Conservation (phyloP, 2,888 invertebrate genomes). For the Fragum sueziense region DNA sequence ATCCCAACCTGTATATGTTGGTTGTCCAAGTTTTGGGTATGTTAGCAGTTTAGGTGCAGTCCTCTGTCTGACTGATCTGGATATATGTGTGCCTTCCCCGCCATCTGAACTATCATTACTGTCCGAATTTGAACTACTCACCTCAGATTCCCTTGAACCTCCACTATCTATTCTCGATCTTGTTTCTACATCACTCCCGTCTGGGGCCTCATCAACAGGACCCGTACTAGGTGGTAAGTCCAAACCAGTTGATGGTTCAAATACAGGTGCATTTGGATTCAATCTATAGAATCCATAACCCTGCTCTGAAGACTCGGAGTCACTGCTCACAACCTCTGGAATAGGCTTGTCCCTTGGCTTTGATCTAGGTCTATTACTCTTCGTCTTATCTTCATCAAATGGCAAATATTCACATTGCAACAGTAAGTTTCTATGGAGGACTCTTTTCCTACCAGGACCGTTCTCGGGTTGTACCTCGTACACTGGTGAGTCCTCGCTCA, state of each 20-base stretch:
- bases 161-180: neutral
- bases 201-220: neutral
- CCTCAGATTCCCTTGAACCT: neutral
- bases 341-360: too few relatives aligned
- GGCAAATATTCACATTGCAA: slow-evolving; percentile 45
- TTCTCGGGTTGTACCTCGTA: slow-evolving; percentile 40
- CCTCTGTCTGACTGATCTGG: neutral
- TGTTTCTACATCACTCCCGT: neutral
- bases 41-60: slow-evolving; percentile 5
- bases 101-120: neutral
- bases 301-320: neutral
- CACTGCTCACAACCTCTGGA: neutral
- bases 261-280: slow-evolving; percentile 13
- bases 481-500: too few relatives aligned
- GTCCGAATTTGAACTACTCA: neutral
- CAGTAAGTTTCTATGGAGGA: slow-evolving; percentile 46
- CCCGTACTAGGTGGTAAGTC: neutral
- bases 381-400: slow-evolving; percentile 21
- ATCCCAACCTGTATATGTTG: neutral
- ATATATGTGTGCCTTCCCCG: neutral
- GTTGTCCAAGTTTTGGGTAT: slow-evolving; percentile 19
- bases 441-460: slow-evolving; percentile 28
- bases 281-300: neutral
- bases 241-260: slow-evolving; percentile 8
- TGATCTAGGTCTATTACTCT: slow-evolving; percentile 3